Base-by-base conservation (phyloP, 2,797 vertebrate genomes). In the Antrozous pallidus region DNA sequence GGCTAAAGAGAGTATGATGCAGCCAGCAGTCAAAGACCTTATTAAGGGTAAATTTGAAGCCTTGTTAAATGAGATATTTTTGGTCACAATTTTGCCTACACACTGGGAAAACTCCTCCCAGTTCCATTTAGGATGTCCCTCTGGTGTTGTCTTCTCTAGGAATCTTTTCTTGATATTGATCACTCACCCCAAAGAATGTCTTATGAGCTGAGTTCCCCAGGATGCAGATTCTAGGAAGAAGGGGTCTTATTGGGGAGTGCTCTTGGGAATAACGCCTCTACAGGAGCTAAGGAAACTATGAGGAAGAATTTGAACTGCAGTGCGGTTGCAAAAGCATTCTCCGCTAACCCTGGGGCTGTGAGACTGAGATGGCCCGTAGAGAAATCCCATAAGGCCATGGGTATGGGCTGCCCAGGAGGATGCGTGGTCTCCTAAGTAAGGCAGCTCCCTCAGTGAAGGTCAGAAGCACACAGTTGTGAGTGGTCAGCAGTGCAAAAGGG, bases 321-420 rank as follows among this genome's bases (percentile, higher is more conserved):
- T 6, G 26, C 18, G 12, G 17, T 33, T 85, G 13, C 56, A 58
- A 28, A 74, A 70, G 22, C n/a, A 20, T 16, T 61, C 28, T 73
- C 65, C 22, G 5, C 70, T 33, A 40, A 45, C 45, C 54, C 42
- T 7, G 14, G 16, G 45, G 71, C 40, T 22, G 1, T 8, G 42
- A 74, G 28, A 20, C 38, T 42, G 82, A 75, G 80, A n/a, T 2
- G 8, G 24, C 3, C 0, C 11, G 63, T 51, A 0, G 24, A 49
- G 70, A 18, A 10, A 54, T 47, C 10, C 20, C 0, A 8, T 14
- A 0, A 22, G 28, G 38, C 18, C 22, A 14, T 0, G 3, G 31
- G 17, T 38, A 26, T 63, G 45, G 42, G n/a, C 16, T 28, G 5
- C 47, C 17, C 1, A 0, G 42, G 49, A 45, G 36, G 42, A 5